phyloP scores from a whole-genome alignment of 2,113 vertebrate genomes.

The Coreoperca whiteheadi region DNA sequence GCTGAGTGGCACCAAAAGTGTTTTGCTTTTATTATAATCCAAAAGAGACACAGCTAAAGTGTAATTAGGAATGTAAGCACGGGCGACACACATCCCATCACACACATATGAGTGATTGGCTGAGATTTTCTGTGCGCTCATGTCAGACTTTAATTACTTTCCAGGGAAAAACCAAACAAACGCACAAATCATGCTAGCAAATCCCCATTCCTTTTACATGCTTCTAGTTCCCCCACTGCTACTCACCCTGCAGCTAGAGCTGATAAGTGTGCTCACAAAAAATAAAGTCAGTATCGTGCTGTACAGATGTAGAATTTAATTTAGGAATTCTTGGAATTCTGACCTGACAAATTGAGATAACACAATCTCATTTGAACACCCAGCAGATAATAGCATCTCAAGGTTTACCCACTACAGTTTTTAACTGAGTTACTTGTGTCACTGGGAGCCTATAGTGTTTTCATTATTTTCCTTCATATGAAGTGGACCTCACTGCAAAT shows the following conservation, averaged over 20 bases:
- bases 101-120: conserved; percentile 45
- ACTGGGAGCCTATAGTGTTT: conserved; percentile 19
- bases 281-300: conserved; percentile 39
- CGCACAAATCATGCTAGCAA: conserved; percentile 47
- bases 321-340: conserved; percentile 57
- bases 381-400: conserved; percentile 54
- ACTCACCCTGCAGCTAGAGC: conserved; percentile 33
- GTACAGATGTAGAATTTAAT: conserved; percentile 45
- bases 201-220: conserved; percentile 51
- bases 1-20: conserved; percentile 62
- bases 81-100: conserved; percentile 30
- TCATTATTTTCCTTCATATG: background rate
- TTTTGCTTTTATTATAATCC: conserved; percentile 65
- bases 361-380: conserved; percentile 61
- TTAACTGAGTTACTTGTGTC: conserved; percentile 33
- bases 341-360: conserved; percentile 64
- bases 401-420: conserved; percentile 34
- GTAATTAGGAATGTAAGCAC: conserved; percentile 66
- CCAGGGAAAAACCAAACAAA: conserved; percentile 51
- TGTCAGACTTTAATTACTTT: conserved; percentile 68
- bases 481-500: conserved; percentile 15
- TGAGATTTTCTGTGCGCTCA: conserved; percentile 41
- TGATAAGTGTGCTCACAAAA: conserved; percentile 35
- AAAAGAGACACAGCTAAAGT: conserved; percentile 64
- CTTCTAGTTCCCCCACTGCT: conserved; percentile 11